These are phyloP conservation scores for Poeciliopsis turrubarensis DNA, from an alignment of 2,113 vertebrate genomes.

Conservation along the genomic window DNA sequence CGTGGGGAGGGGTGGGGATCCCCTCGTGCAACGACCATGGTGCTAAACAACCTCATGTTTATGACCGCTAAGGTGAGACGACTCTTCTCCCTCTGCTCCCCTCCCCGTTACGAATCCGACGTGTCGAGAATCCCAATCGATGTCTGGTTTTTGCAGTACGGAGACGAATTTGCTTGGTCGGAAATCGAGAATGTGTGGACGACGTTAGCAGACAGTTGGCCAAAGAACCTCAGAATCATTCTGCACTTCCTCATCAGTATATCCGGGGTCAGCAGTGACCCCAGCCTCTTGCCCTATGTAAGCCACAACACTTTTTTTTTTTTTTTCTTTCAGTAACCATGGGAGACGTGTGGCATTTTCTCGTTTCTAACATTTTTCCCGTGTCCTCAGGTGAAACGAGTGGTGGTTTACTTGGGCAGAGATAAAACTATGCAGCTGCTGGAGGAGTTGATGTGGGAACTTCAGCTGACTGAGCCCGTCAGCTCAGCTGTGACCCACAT, in stretches of 20 bases:
- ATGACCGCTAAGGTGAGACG: slow-evolving; percentile 95
- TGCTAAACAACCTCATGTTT: slow-evolving; percentile 99
- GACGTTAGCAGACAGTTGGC: slow-evolving; percentile 97
- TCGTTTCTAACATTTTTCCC: not conserved
- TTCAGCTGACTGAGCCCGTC: slow-evolving; percentile 93
- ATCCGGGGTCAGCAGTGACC: slow-evolving; percentile 96
- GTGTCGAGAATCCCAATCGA: not conserved
- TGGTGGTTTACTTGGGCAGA: slow-evolving; percentile 98
- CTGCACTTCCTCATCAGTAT: slow-evolving; percentile 98
- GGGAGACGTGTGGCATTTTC: not conserved
- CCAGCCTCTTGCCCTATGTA: slow-evolving; percentile 98
- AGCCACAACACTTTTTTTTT: slow-evolving; percentile 63
- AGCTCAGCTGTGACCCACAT: slow-evolving; percentile 95
- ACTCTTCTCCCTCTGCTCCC: not conserved
- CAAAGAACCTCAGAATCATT: slow-evolving; percentile 98
- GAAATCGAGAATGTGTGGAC: slow-evolving; percentile 99
- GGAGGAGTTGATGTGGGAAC: slow-evolving; percentile 94
- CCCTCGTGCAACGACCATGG: slow-evolving; percentile 94
- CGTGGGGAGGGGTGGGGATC: slow-evolving; percentile 97
- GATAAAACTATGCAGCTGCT: slow-evolving; percentile 99
- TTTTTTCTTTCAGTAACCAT: not conserved
- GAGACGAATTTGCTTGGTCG: slow-evolving; percentile 97
- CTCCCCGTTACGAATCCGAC: rapidly evolving
- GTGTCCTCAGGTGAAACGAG: slow-evolving; percentile 90
- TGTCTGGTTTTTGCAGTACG: slow-evolving; percentile 83